phyloP scores from a whole-genome alignment of 2,797 vertebrate species.

The Neosilurus hyrtlii region DNA sequence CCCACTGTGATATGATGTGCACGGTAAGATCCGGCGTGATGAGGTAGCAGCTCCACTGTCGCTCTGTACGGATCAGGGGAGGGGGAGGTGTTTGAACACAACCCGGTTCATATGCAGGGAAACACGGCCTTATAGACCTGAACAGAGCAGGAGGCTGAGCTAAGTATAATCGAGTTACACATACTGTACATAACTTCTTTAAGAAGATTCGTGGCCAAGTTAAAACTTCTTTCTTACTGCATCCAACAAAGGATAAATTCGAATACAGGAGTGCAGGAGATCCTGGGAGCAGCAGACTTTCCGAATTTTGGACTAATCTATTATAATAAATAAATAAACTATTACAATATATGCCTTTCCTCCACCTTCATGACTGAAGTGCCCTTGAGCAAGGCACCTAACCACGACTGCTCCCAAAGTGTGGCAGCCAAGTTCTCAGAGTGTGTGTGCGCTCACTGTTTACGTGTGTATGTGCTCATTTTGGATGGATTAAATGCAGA shows the following conservation, averaged over 20 bases:
- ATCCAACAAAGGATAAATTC: background rate
- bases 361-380: no score
- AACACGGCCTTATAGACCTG: slow-evolving; percentile 27
- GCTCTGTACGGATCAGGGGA: background rate
- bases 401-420: no score
- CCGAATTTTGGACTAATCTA: background rate
- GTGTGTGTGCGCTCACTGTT: no score
- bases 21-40: slow-evolving; percentile 18
- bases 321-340: no score
- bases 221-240: background rate
- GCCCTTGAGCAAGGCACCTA: no score
- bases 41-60: slow-evolving; percentile 19
- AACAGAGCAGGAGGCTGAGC: slow-evolving; percentile 23
- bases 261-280: background rate
- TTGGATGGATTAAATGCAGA: no score
- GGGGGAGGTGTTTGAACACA: background rate
- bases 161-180: slow-evolving; percentile 11
- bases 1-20: slow-evolving; percentile 34
- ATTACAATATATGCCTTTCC: no score
- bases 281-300: background rate
- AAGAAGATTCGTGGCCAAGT: background rate
- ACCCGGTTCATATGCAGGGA: background rate
- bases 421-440: no score
- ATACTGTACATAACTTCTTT: slow-evolving; percentile 8
- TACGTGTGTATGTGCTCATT: no score